Conservation (phyloP, 2,888 invertebrate genomes). For the Lasioglossum oenotherae region DNA sequence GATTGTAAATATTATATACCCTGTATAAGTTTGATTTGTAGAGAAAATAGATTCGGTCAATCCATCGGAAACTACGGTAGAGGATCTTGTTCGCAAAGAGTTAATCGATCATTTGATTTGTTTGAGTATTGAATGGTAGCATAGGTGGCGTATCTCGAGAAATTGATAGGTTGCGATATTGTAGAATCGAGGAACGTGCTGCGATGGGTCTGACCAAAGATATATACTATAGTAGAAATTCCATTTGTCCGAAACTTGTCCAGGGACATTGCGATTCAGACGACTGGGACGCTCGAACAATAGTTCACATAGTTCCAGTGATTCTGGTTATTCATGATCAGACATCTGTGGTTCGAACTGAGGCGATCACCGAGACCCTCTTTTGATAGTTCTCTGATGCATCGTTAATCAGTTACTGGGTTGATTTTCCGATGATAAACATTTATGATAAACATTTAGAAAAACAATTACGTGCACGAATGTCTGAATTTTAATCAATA, state of each 20-base stretch:
- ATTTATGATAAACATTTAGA: not conserved
- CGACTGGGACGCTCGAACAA: not conserved
- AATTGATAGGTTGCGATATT: not conserved
- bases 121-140: not conserved
- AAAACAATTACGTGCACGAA: not conserved
- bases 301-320: not conserved
- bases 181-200: not conserved
- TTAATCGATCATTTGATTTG: not conserved
- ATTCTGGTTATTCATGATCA: slow-evolving; percentile 4
- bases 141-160: not conserved
- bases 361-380: not conserved
- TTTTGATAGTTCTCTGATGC: not conserved
- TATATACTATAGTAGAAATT: not conserved
- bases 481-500: not conserved
- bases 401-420: not conserved
- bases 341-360: slow-evolving; percentile 5
- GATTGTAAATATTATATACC: not conserved
- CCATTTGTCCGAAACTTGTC: slow-evolving; percentile 18
- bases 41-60: not conserved
- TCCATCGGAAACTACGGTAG: not conserved
- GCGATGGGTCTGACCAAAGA: not conserved
- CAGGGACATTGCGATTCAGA: not conserved
- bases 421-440: not conserved
- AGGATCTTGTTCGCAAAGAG: not conserved
- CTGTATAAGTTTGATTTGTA: not conserved